Percentiles rank a stretch among this genome's conserved stretches.
Evolutionary conservation across 2,113 vertebrate genomes (phyloP).

Genomic region (Siniperca chuatsi): DNA sequence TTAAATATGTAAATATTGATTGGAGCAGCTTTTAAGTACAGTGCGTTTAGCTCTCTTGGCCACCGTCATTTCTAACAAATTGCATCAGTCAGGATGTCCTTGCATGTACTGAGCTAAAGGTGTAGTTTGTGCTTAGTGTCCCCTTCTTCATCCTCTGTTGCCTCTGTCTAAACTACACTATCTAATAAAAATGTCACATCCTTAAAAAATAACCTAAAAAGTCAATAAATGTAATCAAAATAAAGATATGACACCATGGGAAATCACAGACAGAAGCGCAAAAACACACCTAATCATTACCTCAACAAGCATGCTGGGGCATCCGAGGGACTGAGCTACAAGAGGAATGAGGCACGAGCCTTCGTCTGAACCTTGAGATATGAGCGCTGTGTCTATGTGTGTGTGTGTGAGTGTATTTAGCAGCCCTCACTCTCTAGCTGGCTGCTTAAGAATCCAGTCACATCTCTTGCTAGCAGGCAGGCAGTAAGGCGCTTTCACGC

Average conservation of each 20-base stretch:
- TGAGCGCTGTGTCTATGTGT: slow-evolving; percentile 50
- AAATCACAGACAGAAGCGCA: slow-evolving; percentile 58
- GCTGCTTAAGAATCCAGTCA: slow-evolving; percentile 99
- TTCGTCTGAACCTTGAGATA: slow-evolving; percentile 77
- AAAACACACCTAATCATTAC: slow-evolving; percentile 66
- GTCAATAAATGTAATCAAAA: slow-evolving; percentile 63
- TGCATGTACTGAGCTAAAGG: slow-evolving; percentile 15
- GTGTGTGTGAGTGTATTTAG: slow-evolving; percentile 61
- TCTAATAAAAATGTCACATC: slow-evolving; percentile 28
- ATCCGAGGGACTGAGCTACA: slow-evolving; percentile 59
- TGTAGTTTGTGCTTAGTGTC: background rate
- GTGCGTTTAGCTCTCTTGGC: slow-evolving; percentile 2
- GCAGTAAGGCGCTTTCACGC: slow-evolving; percentile 99
- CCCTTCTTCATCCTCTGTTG: background rate
- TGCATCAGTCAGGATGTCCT: slow-evolving; percentile 30
- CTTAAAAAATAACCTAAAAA: slow-evolving; percentile 34
- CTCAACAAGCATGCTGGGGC: slow-evolving; percentile 60
- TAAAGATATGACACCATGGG: slow-evolving; percentile 57
- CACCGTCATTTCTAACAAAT: background rate
- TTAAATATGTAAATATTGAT: slow-evolving; percentile 18
- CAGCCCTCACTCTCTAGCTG: slow-evolving; percentile 84
- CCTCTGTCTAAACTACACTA: slow-evolving; percentile 11
- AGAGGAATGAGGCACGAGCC: slow-evolving; percentile 72
- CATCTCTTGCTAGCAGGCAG: slow-evolving; percentile 95
- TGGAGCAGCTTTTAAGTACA: background rate